phyloP scores from a whole-genome alignment of 2,113 vertebrate species.

The Albula glossodonta region DNA sequence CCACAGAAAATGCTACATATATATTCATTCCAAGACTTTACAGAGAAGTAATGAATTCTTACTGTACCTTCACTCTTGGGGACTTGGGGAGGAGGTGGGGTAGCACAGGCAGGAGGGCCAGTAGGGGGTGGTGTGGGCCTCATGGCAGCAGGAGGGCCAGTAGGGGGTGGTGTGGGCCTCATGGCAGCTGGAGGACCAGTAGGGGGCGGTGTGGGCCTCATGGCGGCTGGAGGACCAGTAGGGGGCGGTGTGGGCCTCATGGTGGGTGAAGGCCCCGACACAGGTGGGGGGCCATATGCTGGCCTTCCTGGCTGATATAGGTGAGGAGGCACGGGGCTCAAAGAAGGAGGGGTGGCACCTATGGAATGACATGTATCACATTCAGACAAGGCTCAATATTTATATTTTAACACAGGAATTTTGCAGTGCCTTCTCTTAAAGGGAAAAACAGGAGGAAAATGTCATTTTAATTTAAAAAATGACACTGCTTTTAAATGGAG shows the following conservation, averaged over 20 bases:
- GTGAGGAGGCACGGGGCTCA: conserved; percentile 70
- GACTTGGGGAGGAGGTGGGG: conserved; percentile 48
- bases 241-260: conserved; percentile 58
- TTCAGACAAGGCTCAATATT: not conserved
- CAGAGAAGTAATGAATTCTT: not conserved
- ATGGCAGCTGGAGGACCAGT: conserved; percentile 53
- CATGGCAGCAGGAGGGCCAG: conserved; percentile 54
- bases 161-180: conserved; percentile 67
- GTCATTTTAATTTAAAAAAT: too few relatives aligned
- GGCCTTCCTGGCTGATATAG: conserved; percentile 71
- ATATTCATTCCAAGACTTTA: not conserved
- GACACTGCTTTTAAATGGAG: too few relatives aligned
- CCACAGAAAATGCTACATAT: not conserved
- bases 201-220: conserved; percentile 10
- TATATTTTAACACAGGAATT: too few relatives aligned
- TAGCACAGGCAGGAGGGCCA: conserved; percentile 44
- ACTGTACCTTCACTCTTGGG: conserved; percentile 82
- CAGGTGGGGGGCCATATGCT: conserved; percentile 68
- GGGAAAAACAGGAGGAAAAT: too few relatives aligned
- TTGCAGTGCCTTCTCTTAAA: too few relatives aligned
- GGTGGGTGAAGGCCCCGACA: conserved; percentile 53
- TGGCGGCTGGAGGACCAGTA: conserved; percentile 54
- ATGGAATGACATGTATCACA: conserved; percentile 11
- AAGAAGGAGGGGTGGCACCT: conserved; percentile 70
- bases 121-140: conserved; percentile 55